Evolutionary conservation across 1,140 invertebrate genomes (phyloP).

Genomic region (Drosophila baimaii): DNA sequence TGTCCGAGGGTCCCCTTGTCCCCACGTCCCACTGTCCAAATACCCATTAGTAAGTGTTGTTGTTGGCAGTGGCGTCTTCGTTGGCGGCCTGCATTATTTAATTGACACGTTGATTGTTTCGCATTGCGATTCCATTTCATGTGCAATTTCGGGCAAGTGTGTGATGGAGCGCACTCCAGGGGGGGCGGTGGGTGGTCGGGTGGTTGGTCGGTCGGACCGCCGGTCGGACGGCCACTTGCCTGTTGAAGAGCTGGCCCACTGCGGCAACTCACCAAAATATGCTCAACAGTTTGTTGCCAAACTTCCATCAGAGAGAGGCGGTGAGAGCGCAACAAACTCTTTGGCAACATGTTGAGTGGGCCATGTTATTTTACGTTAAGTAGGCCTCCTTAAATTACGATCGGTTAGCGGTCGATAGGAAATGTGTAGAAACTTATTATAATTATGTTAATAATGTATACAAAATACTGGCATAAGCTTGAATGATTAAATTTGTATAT

Average conservation of each 20-base stretch:
- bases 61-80: conserved; percentile 12
- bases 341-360: conserved; percentile 46
- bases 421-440: not conserved
- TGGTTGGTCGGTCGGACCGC: not conserved
- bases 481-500: no score
- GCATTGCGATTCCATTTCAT: conserved; percentile 64
- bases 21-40: no score
- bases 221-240: conserved; percentile 50
- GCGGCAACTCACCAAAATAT: conserved; percentile 73
- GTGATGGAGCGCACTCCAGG: conserved; percentile 13
- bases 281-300: conserved; percentile 78
- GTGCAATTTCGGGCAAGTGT: conserved; percentile 61
- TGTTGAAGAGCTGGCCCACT: conserved; percentile 62
- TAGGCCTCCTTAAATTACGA: not conserved
- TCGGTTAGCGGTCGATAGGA: not conserved
- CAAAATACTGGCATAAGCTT: no score
- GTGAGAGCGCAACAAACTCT: conserved; percentile 22
- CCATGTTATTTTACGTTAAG: not conserved
- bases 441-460: no score
- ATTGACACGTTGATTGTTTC: conserved; percentile 80
- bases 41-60: conserved; percentile 8
- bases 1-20: no score
- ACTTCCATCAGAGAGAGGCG: not conserved
- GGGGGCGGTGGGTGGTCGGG: conserved; percentile 1
- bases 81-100: conserved; percentile 69